A percentile compares a stretch with the other conserved stretches of the same genome.
phyloP scores from a whole-genome alignment of 1,140 invertebrate species.

The Drosophila carrolli region DNA sequence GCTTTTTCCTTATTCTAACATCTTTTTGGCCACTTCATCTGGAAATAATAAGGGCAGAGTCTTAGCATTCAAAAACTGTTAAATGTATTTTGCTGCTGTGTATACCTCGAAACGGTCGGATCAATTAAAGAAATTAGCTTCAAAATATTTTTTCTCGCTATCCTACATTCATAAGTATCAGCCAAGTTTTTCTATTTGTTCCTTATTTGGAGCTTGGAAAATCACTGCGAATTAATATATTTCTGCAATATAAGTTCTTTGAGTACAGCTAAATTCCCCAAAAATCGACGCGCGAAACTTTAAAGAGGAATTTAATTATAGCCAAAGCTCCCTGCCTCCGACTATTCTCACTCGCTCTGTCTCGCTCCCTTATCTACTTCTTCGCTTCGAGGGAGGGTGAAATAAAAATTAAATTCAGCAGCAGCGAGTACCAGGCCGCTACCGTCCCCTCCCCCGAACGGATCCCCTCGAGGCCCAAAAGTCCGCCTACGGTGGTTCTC shows the following conservation, averaged over 20 bases:
- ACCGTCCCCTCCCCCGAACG: neutral
- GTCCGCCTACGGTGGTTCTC: slow-evolving; percentile 27
- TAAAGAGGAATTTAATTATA: slow-evolving; percentile 79
- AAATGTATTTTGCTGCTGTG: neutral
- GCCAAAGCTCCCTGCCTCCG: slow-evolving; percentile 28
- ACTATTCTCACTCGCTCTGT: neutral
- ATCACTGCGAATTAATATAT: neutral
- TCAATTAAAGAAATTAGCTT: neutral
- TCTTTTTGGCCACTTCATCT: slow-evolving; percentile 16
- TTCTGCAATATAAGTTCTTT: neutral
- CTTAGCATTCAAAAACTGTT: neutral
- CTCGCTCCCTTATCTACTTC: slow-evolving; percentile 14
- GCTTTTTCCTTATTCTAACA: slow-evolving; percentile 17
- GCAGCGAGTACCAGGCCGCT: slow-evolving; percentile 5
- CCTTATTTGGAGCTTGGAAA: neutral
- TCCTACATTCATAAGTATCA: neutral
- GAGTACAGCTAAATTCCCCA: slow-evolving; percentile 11
- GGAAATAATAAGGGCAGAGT: neutral
- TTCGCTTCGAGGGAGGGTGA: slow-evolving; percentile 29
- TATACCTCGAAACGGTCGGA: no score
- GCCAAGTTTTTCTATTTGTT: neutral
- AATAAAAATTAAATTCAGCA: slow-evolving; percentile 48
- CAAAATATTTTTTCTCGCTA: neutral
- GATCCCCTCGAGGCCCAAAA: slow-evolving; percentile 18
- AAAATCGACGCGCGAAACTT: slow-evolving; percentile 45